A percentile compares a stretch with the other conserved stretches of the same genome.
phyloP scores from a whole-genome alignment of 2,797 vertebrate genomes.

The Craterocephalus amniculus region DNA sequence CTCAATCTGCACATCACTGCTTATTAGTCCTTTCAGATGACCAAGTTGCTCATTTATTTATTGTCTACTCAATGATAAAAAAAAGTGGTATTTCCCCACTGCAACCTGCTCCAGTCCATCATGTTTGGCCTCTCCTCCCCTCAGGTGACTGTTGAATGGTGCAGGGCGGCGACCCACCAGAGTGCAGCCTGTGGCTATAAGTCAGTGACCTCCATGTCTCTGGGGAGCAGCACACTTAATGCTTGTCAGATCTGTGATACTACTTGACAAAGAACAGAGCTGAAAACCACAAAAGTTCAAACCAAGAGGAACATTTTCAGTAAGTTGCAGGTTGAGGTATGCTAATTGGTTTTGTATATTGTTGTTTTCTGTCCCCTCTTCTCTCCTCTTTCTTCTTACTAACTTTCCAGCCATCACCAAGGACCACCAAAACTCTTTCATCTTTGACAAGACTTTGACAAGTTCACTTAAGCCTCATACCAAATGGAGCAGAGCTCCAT shows the following conservation, averaged over 20 bases:
- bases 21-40: no score
- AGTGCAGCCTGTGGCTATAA: slow-evolving; percentile 40
- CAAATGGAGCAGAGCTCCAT: slow-evolving; percentile 41
- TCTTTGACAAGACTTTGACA: slow-evolving; percentile 47
- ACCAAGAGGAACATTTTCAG: slow-evolving; percentile 1
- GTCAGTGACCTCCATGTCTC: slow-evolving; percentile 19
- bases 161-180: slow-evolving; percentile 32
- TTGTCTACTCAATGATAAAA: no score
- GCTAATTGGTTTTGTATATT: background rate
- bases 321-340: background rate
- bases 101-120: background rate
- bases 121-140: slow-evolving; percentile 24
- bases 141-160: slow-evolving; percentile 39
- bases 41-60: no score
- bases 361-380: background rate
- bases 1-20: no score
- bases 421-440: slow-evolving; percentile 49
- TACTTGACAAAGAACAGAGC: slow-evolving; percentile 8
- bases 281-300: background rate
- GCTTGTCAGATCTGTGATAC: slow-evolving; percentile 14
- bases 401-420: background rate
- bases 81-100: background rate
- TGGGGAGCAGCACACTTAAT: slow-evolving; percentile 14
- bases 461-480: slow-evolving; percentile 43
- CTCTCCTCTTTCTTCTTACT: slow-evolving; percentile 11